Base-by-base conservation (phyloP, 2,113 vertebrate species). In the Coryphaenoides rupestris region DNA sequence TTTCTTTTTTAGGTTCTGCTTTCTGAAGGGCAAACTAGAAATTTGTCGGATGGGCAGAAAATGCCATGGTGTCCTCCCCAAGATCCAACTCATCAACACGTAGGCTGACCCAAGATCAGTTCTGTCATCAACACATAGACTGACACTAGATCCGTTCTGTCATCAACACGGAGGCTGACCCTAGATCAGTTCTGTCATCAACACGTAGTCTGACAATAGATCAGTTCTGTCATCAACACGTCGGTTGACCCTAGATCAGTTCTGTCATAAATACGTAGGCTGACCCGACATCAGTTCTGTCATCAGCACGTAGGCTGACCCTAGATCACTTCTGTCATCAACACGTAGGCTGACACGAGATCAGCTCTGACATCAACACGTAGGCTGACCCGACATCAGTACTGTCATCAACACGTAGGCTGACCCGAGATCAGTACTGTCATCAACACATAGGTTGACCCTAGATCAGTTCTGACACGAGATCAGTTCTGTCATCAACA, bases 1-100 rank as follows among this genome's bases (percentile, higher is more conserved):
- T 53, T 49, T 3, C 4, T 50, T 45, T n/a, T 23, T 69, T n/a
- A 89, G 90, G 90, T 85, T 90, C 70, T 3, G 1, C 24, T 3
- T 84, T 15, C 23, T 91, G 46, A 76, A 78, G 28, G 0, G 0
- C 0, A 84, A 59, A 58, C 9, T 40, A 7, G 33, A 1, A 1
- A 1, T 12, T 66, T 91, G 72, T 58, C 74, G 0, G 12, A 17
- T 16, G 60, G 65, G 19, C 0, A 1, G n/a, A 0, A 3, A 17
- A 2, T 17, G 19, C 0, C 66, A 68, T 14, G 28, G 60, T 16
- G 15, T 70, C 1, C 15, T 67, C 17, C 53, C 70, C 1, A 89
- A 85, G 68, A 74, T 91, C 68, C 21, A 52, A 2, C 81, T 91
- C 15, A 89, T 91, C 52, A 81, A 79, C 72, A 70, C 53, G 90